These are phyloP conservation scores for Pygoscelis antarcticus DNA, from an alignment of 2,113 vertebrate species.

Conservation along the genomic window DNA sequence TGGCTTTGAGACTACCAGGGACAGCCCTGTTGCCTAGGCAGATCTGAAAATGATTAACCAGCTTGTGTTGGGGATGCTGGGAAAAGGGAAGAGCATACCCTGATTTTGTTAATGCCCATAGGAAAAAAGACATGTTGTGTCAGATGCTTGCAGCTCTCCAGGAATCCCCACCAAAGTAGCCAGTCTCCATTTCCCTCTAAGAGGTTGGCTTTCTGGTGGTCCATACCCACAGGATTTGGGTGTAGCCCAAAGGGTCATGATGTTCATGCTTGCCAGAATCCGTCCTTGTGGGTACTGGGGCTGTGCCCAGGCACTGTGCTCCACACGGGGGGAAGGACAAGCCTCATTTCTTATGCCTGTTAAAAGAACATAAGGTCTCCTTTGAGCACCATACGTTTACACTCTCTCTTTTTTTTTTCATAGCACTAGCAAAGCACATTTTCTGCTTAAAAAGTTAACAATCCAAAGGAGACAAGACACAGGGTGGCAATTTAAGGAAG, in stretches of 20 bases:
- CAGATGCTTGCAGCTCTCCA: background rate
- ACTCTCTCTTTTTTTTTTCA: background rate
- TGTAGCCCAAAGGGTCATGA: rapidly evolving
- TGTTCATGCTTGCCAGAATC: rapidly evolving
- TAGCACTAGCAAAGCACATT: background rate
- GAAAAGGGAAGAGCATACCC: background rate
- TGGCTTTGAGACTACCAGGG: background rate
- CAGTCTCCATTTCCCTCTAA: background rate
- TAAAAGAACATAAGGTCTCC: background rate
- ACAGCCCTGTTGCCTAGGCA: background rate
- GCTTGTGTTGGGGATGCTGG: background rate
- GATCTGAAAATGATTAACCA: background rate
- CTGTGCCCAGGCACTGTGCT: background rate
- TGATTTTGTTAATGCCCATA: background rate
- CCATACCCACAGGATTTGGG: background rate
- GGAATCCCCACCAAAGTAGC: background rate
- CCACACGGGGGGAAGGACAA: background rate
- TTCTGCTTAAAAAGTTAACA: background rate
- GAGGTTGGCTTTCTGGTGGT: background rate
- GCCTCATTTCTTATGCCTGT: background rate
- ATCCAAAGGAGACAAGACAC: background rate
- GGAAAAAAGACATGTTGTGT: background rate
- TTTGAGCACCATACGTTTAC: background rate
- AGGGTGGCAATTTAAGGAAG: background rate
- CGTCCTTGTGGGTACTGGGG: rapidly evolving